These are phyloP conservation scores for Cynodonichthys magdalenae DNA, from an alignment of 2,797 vertebrate genomes.

Conservation along the genomic window DNA sequence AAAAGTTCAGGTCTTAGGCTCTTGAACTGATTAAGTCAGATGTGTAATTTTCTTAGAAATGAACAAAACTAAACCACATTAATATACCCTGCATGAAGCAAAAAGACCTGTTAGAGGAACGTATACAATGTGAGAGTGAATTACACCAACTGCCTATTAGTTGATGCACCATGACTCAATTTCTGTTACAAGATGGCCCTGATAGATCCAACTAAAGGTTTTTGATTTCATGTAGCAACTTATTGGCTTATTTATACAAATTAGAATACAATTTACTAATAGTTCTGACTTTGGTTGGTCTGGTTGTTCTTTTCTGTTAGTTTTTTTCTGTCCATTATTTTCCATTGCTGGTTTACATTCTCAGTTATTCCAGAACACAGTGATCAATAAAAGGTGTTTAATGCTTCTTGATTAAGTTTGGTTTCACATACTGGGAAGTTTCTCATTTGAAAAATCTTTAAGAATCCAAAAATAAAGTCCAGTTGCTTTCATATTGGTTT, in stretches of 20 bases:
- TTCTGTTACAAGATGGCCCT: conserved; percentile 42
- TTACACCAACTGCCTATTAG: conserved; percentile 41
- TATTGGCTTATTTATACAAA: not conserved
- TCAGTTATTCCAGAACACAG: too few species aligned
- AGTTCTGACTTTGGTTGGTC: too few species aligned
- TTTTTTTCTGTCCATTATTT: too few species aligned
- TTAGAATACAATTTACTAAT: too few species aligned
- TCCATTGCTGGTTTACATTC: too few species aligned
- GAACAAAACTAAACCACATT: conserved; percentile 54
- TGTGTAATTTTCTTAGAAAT: conserved; percentile 44
- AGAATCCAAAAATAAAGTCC: too few species aligned
- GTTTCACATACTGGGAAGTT: too few species aligned
- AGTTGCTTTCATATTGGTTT: too few species aligned
- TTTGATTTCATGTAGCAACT: conserved; percentile 38
- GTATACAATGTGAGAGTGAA: conserved; percentile 50
- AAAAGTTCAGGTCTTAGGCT: conserved; percentile 14
- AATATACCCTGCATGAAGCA: conserved; percentile 32
- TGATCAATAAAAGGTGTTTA: too few species aligned
- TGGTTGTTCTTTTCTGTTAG: too few species aligned
- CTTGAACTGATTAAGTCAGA: conserved; percentile 40
- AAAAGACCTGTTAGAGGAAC: conserved; percentile 55
- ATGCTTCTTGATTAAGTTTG: too few species aligned
- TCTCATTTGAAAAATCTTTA: too few species aligned
- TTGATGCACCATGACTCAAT: conserved; percentile 37
- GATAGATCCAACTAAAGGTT: conserved; percentile 28